Evolutionary conservation across 2,113 vertebrate genomes (phyloP).

Genomic region (Spea bombifrons): DNA sequence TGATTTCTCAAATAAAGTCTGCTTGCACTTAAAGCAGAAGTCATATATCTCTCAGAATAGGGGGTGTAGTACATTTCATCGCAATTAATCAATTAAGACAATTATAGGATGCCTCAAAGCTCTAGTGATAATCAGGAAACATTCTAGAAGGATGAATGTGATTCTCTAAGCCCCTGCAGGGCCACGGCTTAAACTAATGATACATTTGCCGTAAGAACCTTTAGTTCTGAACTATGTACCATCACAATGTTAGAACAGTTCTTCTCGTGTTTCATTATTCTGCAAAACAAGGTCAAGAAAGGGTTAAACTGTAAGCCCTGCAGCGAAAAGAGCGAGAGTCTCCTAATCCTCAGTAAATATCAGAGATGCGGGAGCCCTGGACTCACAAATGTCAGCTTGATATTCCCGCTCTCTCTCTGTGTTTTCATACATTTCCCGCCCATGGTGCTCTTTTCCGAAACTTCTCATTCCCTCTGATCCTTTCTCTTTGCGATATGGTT

Average conservation of each 20-base stretch:
- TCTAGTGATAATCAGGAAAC: background rate
- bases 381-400: constrained; percentile 44
- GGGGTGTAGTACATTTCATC: too few species aligned
- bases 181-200: too few species aligned
- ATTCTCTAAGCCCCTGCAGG: too few species aligned
- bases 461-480: background rate
- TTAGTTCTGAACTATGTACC: too few species aligned
- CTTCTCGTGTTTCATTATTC: background rate
- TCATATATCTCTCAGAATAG: too few species aligned
- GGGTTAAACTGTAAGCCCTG: constrained; percentile 30
- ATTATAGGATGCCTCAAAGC: background rate
- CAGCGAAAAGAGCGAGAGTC: constrained; percentile 17
- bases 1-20: background rate
- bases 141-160: too few species aligned
- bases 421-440: background rate
- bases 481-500: background rate
- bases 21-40: background rate
- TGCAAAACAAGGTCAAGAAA: constrained; percentile 17
- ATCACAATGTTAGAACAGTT: too few species aligned
- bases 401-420: constrained; percentile 23
- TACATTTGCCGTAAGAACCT: too few species aligned
- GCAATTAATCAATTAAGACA: too few species aligned
- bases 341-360: constrained; percentile 45
- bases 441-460: constrained; percentile 1
- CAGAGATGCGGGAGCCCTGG: constrained; percentile 36